These are phyloP conservation scores for Spilogale gracilis DNA, from an alignment of 2,113 vertebrate species.

Conservation along the genomic window DNA sequence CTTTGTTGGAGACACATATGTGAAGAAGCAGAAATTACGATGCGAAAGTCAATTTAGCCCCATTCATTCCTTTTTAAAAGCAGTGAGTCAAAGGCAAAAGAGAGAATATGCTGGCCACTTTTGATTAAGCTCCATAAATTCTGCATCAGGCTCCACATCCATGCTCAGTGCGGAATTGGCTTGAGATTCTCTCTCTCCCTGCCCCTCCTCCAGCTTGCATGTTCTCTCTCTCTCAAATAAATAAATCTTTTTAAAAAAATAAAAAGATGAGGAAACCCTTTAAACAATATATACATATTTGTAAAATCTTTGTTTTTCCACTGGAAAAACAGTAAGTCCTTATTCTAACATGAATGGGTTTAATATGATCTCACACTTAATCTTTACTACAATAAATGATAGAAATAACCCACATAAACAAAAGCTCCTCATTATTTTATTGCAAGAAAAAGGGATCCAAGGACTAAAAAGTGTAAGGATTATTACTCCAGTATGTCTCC, in stretches of 20 bases:
- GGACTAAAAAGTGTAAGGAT: background rate
- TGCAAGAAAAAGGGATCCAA: background rate
- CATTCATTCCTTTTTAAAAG: background rate
- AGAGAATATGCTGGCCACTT: background rate
- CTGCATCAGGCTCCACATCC: no score
- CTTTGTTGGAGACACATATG: background rate
- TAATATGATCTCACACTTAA: background rate
- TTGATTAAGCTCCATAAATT: background rate
- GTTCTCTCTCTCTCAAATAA: no score
- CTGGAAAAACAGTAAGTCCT: constrained; percentile 26
- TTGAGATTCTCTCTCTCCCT: no score
- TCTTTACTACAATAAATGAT: background rate
- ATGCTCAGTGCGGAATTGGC: no score
- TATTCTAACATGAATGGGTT: background rate
- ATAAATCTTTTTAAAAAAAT: no score
- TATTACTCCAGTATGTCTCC: background rate
- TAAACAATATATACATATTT: no score
- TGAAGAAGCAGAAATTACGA: background rate
- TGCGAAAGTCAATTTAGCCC: background rate
- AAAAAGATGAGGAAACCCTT: no score
- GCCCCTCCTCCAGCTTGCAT: no score
- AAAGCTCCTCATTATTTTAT: background rate
- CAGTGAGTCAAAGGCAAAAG: background rate
- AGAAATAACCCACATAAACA: constrained; percentile 14
- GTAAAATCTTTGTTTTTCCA: background rate